A percentile compares a stretch with the other conserved stretches of the same genome.
Conservation (phyloP, 2,113 vertebrate genomes). For the Hypomesus transpacificus region DNA sequence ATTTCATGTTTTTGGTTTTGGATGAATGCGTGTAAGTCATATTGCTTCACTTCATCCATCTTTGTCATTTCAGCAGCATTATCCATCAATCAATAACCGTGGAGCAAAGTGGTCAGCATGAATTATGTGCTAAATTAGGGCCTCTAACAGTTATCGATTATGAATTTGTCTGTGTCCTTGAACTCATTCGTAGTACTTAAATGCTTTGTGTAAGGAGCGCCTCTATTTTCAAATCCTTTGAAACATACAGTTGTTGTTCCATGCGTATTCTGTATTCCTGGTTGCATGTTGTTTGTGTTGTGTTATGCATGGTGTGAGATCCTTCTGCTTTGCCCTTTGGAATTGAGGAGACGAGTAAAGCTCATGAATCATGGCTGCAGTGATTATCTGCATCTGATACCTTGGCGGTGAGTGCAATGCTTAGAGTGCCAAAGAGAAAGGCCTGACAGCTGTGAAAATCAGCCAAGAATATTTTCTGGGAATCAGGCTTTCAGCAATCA, state of each 20-base stretch:
- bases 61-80: constrained; percentile 52
- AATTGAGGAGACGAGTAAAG: constrained; percentile 27
- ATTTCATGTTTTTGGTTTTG: not conserved
- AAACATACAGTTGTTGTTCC: not conserved
- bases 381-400: constrained; percentile 41
- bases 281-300: constrained; percentile 21
- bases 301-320: constrained; percentile 26
- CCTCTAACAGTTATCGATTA: constrained; percentile 66
- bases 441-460: constrained; percentile 38
- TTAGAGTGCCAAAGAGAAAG: constrained; percentile 40
- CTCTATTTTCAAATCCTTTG: constrained; percentile 25
- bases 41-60: constrained; percentile 43
- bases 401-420: constrained; percentile 27
- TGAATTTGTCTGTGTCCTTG: constrained; percentile 61
- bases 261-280: constrained; percentile 27
- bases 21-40: constrained; percentile 32
- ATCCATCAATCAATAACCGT: constrained; percentile 57
- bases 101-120: constrained; percentile 61
- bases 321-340: constrained; percentile 42
- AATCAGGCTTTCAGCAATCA: constrained; percentile 50
- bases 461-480: constrained; percentile 44
- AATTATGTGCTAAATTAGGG: constrained; percentile 64
- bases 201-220: constrained; percentile 39
- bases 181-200: constrained; percentile 44
- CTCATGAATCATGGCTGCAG: constrained; percentile 39